phyloP scores from a whole-genome alignment of 2,113 vertebrate genomes.

The Ginglymostoma cirratum region DNA sequence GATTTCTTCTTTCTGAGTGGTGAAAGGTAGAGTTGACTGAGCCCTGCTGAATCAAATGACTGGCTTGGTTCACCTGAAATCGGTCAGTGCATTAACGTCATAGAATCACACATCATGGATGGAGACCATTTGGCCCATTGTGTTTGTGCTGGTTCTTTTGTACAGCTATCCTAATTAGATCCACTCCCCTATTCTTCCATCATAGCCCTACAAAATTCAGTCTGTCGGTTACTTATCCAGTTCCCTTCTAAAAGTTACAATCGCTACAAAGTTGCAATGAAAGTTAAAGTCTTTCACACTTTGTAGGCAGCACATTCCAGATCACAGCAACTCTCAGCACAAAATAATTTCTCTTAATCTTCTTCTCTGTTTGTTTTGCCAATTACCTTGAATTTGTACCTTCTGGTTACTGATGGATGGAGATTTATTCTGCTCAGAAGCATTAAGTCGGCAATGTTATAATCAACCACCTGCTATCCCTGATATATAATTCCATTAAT shows the following conservation, averaged over 20 bases:
- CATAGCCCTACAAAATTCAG: background rate
- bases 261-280: no score
- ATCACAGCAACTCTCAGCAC: background rate
- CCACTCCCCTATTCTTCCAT: background rate
- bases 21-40: background rate
- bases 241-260: background rate
- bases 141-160: background rate
- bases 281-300: background rate
- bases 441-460: no score
- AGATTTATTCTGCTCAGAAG: background rate
- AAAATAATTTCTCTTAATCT: background rate
- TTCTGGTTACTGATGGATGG: background rate
- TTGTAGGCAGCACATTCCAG: background rate
- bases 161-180: background rate
- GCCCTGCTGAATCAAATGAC: background rate
- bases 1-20: background rate
- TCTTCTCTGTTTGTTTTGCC: background rate
- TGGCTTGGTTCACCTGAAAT: background rate
- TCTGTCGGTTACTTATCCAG: background rate
- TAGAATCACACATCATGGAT: background rate
- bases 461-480: no score
- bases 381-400: background rate
- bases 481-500: background rate
- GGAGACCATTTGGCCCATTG: background rate
- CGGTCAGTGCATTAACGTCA: background rate